Base-by-base conservation (phyloP, 2,888 invertebrate species). In the Brachypalpus laphriformis region DNA sequence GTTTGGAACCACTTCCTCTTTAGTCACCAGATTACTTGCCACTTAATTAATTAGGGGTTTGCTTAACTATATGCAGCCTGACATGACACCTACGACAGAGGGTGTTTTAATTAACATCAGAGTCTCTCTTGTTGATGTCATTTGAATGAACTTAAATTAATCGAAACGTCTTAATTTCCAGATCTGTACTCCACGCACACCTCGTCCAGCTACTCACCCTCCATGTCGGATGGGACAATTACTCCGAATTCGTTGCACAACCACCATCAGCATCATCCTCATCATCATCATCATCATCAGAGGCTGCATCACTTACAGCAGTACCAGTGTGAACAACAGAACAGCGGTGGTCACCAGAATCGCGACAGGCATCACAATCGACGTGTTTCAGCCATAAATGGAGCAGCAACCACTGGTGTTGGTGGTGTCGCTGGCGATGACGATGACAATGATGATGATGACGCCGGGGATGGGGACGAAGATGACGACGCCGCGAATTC, bases 151-250 rank as follows among this genome's bases (percentile, higher is more conserved):
- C 37, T 78, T 83, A 80, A 83, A 80, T 83, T 83, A 83, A 80
- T 83, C 83, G 83, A 83, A 40, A 82, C 81, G 81, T 82, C 78
- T 80, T 75, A 68, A 75, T 82, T n/a, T 82, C 16, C 89, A 92
- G 92, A 92, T 88, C 90, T 92, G 89, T 92, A 92, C 87, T 92
- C 92, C 72, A 92, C 92, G 66, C 92, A 92, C 88, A 92, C 92
- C 87, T 92, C 92, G 61, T 92, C 92, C 83, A 92, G 91, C 83
- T 92, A 92, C 86, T 92, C 92, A 88, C 92, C 92, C 31, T 92
- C 92, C 47, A 90, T 92, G 86, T 92, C 92, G 75, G 92, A 92
- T 76, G 92, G 91, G 86, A 91, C 91, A 37, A 82, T 91, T 87
- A 92, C 92, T 77, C 92, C 92, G 76, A 92, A 92, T 75, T 91